Conservation (phyloP, 2,113 vertebrate species). For the Hippolais icterina region DNA sequence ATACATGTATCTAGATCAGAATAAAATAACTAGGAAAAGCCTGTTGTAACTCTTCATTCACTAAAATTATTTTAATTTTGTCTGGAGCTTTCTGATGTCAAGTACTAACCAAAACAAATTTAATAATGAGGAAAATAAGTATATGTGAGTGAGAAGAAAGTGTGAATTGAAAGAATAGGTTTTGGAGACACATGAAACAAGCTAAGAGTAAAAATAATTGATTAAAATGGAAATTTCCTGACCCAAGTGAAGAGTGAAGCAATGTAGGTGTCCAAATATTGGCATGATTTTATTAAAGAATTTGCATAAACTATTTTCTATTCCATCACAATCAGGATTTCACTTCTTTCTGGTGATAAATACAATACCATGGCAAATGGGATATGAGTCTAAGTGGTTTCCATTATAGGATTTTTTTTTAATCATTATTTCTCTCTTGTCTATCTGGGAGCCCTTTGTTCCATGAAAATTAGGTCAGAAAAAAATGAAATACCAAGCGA, state of each 20-base stretch:
- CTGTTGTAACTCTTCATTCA: not conserved
- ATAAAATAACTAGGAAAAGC: not conserved
- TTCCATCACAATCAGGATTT: not conserved
- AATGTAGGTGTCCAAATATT: not conserved
- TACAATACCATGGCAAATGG: not conserved
- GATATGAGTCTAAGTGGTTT: not conserved
- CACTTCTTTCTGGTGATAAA: not conserved
- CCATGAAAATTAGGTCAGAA: not conserved
- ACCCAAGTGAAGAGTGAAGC: not conserved
- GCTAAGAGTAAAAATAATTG: constrained; percentile 1
- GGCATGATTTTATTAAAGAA: not conserved
- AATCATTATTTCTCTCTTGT: not conserved
- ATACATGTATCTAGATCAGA: not conserved
- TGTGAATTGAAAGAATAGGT: not conserved
- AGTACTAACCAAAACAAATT: not conserved
- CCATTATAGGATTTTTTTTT: not conserved
- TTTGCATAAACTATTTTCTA: not conserved
- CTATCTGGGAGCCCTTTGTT: not conserved
- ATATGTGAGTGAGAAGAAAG: not conserved
- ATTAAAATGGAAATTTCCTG: not conserved
- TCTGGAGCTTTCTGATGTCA: not conserved
- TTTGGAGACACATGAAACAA: not conserved
- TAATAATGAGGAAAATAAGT: not conserved
- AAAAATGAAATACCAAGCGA: not conserved
- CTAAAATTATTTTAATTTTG: not conserved